A percentile compares a stretch with the other conserved stretches of the same genome.
Evolutionary conservation across 2,113 vertebrate genomes (phyloP).

Genomic region (Poecilia latipinna): DNA sequence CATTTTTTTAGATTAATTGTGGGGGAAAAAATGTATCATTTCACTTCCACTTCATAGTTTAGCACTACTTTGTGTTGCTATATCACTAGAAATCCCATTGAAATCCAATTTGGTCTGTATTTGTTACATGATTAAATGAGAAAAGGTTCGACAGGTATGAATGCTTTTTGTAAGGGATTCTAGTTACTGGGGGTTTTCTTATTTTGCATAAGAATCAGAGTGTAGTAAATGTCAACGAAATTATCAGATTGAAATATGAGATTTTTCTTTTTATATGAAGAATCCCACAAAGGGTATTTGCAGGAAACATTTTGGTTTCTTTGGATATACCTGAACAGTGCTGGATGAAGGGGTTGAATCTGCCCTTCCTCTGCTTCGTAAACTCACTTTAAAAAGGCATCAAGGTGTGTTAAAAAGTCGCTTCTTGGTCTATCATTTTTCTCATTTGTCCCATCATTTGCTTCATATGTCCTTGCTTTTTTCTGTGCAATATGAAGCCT

Average conservation of each 20-base stretch:
- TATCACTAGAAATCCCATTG: background rate
- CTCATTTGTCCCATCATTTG: constrained; percentile 42
- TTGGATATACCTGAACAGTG: constrained; percentile 30
- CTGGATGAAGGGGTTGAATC: constrained; percentile 29
- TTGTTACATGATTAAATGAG: too few relatives aligned
- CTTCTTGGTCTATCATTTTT: constrained; percentile 25
- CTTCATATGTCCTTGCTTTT: constrained; percentile 71
- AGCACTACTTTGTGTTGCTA: background rate
- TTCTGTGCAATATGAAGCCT: constrained; percentile 73
- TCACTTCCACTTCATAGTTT: background rate
- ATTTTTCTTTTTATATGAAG: background rate
- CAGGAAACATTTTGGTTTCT: background rate
- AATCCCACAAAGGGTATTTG: background rate
- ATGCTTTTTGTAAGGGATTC: background rate
- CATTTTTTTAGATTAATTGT: too few relatives aligned
- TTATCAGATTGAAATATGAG: too few relatives aligned
- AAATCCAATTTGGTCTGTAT: background rate
- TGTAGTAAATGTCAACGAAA: too few relatives aligned
- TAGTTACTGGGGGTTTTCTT: too few relatives aligned
- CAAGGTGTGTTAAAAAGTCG: constrained; percentile 31
- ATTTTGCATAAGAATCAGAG: too few relatives aligned
- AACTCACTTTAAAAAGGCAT: constrained; percentile 54
- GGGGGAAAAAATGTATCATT: background rate
- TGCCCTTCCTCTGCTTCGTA: constrained; percentile 34
- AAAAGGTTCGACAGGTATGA: background rate